phyloP scores from a whole-genome alignment of 2,113 vertebrate genomes.

The Turdus rufiventris region DNA sequence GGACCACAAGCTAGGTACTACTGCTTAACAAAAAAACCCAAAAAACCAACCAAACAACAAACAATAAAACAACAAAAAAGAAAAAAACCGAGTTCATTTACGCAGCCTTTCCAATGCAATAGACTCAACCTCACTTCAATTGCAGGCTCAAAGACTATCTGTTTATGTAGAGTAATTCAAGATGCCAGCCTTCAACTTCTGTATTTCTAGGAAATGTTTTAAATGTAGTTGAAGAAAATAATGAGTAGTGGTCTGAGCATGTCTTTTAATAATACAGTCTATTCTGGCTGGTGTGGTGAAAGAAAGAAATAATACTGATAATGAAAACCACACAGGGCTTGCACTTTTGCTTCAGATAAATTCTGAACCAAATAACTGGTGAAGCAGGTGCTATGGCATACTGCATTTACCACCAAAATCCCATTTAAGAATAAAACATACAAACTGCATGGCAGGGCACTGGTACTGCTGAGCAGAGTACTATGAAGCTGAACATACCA shows the following conservation, averaged over 20 bases:
- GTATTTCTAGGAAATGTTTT: background rate
- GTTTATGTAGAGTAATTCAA: background rate
- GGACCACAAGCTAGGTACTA: background rate
- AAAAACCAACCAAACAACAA: no score
- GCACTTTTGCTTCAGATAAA: background rate
- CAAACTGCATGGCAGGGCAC: background rate
- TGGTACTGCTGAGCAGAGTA: background rate
- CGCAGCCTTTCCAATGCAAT: background rate
- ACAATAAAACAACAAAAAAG: no score
- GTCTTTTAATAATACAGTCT: background rate
- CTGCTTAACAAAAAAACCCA: background rate
- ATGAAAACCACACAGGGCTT: background rate
- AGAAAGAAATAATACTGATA: background rate
- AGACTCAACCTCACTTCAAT: background rate
- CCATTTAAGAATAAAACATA: background rate
- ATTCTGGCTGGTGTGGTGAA: background rate
- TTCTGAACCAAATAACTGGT: background rate
- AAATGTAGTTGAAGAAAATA: background rate
- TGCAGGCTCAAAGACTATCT: background rate
- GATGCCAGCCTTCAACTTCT: background rate
- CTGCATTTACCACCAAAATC: background rate
- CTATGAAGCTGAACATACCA: background rate
- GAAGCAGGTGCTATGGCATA: background rate
- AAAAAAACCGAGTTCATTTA: background rate
- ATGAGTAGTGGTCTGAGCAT: background rate